Base-by-base conservation (phyloP, 2,888 invertebrate species). In the Drosophila anomalata region DNA sequence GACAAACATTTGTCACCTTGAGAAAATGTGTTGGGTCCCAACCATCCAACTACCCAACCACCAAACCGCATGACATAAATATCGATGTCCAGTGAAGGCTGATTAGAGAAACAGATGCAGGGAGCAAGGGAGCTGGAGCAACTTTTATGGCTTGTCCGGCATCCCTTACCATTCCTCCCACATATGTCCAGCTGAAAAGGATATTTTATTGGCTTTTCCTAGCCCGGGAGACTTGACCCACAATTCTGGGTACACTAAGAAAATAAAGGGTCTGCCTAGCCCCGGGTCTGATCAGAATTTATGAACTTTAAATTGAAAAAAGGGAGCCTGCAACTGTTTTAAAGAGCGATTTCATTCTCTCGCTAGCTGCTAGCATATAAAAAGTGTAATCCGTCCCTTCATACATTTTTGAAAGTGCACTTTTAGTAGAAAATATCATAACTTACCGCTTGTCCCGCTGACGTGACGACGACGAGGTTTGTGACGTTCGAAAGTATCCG, bases 371-470 rank as follows among this genome's bases (percentile, higher is more conserved):
- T 6, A 6, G 6, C 6, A 2, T n/a, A 2, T 36, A 5, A 7
- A n/a, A 36, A 2, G n/a, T 7, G 6, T 5, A 2, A n/a, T 36
- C 5, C 29, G 12, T 8, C 3, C 5, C 12, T n/a, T 20, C n/a
- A 26, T 20, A 47, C 14, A 9, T 29, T 2, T 36, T 33, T n/a
- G n/a, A n/a, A 1, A 52, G 47, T 61, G 48, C 20, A 54, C 6
- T 39, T 39, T 42, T 44, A 20, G 22, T 22, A 22, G n/a, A 36
- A 36, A 36, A 14, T 14, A n/a, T 36, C 36, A 36, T 36, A 54
- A 90, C 92, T 92, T 89, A 93, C 93, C 93, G 92, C 91, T 92
- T 93, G 91, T 93, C 93, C 92, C 92, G 93, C 80, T 93, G 83
- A 26, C 82, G 75, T 8, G 79, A 72, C 22, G 79, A 65, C 29